These are phyloP conservation scores for Anastrepha obliqua DNA, from an alignment of 1,140 invertebrate genomes.

Conservation along the genomic window DNA sequence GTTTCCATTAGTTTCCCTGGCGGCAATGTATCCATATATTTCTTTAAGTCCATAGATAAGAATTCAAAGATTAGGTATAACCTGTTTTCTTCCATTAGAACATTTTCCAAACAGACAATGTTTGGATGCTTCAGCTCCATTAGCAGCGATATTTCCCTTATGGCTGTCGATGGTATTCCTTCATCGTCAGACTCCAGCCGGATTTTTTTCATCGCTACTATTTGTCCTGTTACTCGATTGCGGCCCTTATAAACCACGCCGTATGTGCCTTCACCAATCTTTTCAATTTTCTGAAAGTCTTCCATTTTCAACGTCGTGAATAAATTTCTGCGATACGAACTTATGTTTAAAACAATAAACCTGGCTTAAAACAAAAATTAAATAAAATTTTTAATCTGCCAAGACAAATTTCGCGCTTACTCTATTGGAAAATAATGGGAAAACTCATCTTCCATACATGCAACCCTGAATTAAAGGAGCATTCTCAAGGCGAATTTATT, in stretches of 20 bases:
- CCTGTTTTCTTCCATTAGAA: conserved; percentile 90
- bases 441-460: neutral
- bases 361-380: neutral
- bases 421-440: neutral
- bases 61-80: conserved; percentile 98
- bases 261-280: conserved; percentile 97
- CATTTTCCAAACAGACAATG: conserved; percentile 93
- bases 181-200: conserved; percentile 94
- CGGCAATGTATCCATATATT: conserved; percentile 94
- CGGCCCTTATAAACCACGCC: conserved; percentile 94
- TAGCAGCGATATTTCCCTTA: conserved; percentile 93
- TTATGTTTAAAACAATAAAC: no score
- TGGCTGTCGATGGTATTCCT: conserved; percentile 95
- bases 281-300: conserved; percentile 94
- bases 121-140: conserved; percentile 95
- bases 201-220: conserved; percentile 97
- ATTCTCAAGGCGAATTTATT: no score
- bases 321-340: no score
- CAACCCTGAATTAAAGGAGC: no score
- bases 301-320: conserved; percentile 78
- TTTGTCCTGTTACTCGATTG: conserved; percentile 89
- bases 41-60: conserved; percentile 97
- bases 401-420: conserved; percentile 43
- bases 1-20: conserved; percentile 82
- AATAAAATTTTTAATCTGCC: conserved; percentile 19